These are phyloP conservation scores for Papilio polytes DNA, from an alignment of 1,140 invertebrate species.

Conservation along the genomic window DNA sequence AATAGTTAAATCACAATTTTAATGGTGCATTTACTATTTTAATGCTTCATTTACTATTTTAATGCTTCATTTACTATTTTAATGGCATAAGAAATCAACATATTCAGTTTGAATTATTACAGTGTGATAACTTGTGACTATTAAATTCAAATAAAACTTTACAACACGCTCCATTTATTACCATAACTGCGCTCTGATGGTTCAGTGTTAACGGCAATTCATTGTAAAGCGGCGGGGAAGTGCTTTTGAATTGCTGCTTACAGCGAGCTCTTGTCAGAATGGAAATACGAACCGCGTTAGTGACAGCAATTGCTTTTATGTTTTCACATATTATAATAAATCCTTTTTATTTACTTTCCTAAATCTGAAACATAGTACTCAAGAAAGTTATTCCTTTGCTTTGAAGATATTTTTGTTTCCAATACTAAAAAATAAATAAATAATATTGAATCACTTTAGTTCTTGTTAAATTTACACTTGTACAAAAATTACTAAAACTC, in stretches of 20 bases:
- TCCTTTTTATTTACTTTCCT: neutral
- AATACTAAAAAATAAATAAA: too few relatives aligned
- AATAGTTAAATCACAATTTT: too few relatives aligned
- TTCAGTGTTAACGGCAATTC: neutral
- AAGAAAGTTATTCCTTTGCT: too few relatives aligned
- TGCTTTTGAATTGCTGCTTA: conserved; percentile 20
- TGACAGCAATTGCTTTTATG: conserved; percentile 14
- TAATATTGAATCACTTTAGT: too few relatives aligned
- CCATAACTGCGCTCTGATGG: conserved; percentile 10
- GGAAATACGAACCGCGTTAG: neutral
- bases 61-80: neutral
- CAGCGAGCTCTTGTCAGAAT: neutral
- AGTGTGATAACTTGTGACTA: conserved; percentile 13
- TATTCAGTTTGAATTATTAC: neutral
- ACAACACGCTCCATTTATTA: conserved; percentile 10
- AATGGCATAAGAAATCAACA: neutral
- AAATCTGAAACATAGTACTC: neutral
- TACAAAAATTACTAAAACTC: too few relatives aligned
- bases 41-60: too few relatives aligned
- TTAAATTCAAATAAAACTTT: conserved; percentile 29
- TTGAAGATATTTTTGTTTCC: too few relatives aligned
- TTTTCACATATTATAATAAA: neutral
- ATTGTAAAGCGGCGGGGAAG: conserved; percentile 7
- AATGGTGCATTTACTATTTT: too few relatives aligned
- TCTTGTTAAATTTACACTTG: too few relatives aligned